Evolutionary conservation across 2,113 vertebrate species (phyloP), one percentile per base, ranked within the genome.

Genomic region (Zosterops pallidus): DNA sequence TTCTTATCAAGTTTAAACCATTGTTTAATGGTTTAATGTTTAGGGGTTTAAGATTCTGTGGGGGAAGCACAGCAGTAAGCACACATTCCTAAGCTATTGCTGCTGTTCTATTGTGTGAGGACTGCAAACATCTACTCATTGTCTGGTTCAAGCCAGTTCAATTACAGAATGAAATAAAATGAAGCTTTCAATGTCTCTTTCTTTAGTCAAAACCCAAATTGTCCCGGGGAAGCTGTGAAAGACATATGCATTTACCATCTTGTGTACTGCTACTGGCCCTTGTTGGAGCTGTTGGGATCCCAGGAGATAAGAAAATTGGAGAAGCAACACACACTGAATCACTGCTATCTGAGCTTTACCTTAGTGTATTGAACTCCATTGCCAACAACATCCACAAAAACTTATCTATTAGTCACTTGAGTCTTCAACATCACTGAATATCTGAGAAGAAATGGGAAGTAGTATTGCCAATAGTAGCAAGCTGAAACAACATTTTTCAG

Each of bases 401-500:
- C 9, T 18, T 31, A 35, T 23, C 37, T 92, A 21, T 83, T 67
- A 86, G 60, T 79, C 44, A 83, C 37, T 35, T 13, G 4, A 88
- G 57, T 33, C 79, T 55, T 60, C 53, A 52, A 16, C 11, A 53
- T 57, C 41, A 22, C 44, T 64, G 63, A 88, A 25, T 76, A 65
- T 60, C 53, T 77, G 89, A 68, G 39, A 83, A 9, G 37, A 94
- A 93, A 82, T 37, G 17, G n/a, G 41, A 76, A 79, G 16, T 29
- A 79, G 3, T 46, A 52, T 2, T 22, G 47, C n/a, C 22, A 84
- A 23, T 49, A 71, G 64, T 5, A 82, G 44, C 50, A 93, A 95
- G 57, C 26, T 87, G 78, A 87, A 94, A 84, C 52, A 94, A 87
- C 41, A 79, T 76, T 90, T 89, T 94, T n/a, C 53, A 79, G 25